phyloP scores from a whole-genome alignment of 2,113 vertebrate species.

The Syngnathus scovelli region DNA sequence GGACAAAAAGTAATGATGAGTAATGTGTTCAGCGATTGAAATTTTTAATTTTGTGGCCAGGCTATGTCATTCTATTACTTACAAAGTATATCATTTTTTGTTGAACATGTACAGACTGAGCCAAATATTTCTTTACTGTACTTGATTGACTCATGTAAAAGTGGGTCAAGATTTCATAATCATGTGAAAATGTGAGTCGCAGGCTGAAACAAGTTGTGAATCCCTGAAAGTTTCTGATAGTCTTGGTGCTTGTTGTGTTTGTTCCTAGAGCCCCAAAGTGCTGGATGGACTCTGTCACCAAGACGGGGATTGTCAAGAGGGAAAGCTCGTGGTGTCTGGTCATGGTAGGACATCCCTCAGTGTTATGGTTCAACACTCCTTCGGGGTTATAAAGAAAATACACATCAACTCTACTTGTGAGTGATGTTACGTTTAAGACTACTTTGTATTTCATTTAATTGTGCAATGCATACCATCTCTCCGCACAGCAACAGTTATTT shows the following conservation, averaged over 20 bases:
- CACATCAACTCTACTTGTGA: neutral
- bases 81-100: no score
- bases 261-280: slow-evolving; percentile 69
- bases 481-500: no score
- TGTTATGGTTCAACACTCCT: neutral
- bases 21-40: neutral
- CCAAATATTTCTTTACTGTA: no score
- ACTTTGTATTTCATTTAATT: neutral
- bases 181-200: no score
- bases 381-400: neutral
- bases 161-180: no score
- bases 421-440: neutral
- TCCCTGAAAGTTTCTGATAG: no score
- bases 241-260: slow-evolving; percentile 42
- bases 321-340: slow-evolving; percentile 69
- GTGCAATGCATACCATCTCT: no score
- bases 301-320: slow-evolving; percentile 74
- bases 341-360: slow-evolving; percentile 45
- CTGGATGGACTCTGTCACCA: slow-evolving; percentile 64
- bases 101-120: no score
- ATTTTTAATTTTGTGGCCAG: neutral
- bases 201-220: no score
- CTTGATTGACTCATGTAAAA: no score
- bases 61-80: no score
- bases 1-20: neutral